Evolutionary conservation across 2,888 invertebrate genomes (phyloP).

Genomic region (Eupelmus urozonus): DNA sequence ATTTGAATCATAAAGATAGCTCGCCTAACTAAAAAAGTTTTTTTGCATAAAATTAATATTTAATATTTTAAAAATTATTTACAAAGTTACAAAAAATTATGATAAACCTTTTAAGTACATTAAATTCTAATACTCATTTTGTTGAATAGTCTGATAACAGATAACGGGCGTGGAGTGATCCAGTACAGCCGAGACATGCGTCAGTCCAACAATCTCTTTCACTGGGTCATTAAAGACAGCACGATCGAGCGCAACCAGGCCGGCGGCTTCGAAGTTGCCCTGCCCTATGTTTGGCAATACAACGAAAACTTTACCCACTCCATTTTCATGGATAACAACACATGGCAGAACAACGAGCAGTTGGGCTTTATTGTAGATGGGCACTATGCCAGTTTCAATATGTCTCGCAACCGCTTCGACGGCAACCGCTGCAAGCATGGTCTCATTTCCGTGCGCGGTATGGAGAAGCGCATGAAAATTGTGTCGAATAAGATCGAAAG

Average conservation of each 20-base stretch:
- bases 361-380: conserved; percentile 93
- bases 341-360: conserved; percentile 90
- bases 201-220: conserved; percentile 97
- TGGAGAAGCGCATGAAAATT: conserved; percentile 96
- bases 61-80: background rate
- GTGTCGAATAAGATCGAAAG: conserved; percentile 87
- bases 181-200: conserved; percentile 96
- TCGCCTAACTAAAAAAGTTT: background rate
- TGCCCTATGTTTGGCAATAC: conserved; percentile 97
- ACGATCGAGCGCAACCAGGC: conserved; percentile 90
- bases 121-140: conserved; percentile 5
- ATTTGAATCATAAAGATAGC: conserved; percentile 8
- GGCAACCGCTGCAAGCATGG: conserved; percentile 91
- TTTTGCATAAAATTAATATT: background rate
- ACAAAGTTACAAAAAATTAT: background rate
- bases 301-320: conserved; percentile 96
- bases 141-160: conserved; percentile 83
- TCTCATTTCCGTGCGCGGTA: conserved; percentile 90
- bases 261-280: conserved; percentile 87
- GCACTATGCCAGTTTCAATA: conserved; percentile 93
- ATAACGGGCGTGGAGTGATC: conserved; percentile 92
- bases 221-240: conserved; percentile 93
- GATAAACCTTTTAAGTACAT: background rate
- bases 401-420: conserved; percentile 90
- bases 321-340: conserved; percentile 90